A percentile compares a stretch with the other conserved stretches of the same genome.
Evolutionary conservation across 2,113 vertebrate species (phyloP).

Genomic region (Cyanoderma ruficeps): DNA sequence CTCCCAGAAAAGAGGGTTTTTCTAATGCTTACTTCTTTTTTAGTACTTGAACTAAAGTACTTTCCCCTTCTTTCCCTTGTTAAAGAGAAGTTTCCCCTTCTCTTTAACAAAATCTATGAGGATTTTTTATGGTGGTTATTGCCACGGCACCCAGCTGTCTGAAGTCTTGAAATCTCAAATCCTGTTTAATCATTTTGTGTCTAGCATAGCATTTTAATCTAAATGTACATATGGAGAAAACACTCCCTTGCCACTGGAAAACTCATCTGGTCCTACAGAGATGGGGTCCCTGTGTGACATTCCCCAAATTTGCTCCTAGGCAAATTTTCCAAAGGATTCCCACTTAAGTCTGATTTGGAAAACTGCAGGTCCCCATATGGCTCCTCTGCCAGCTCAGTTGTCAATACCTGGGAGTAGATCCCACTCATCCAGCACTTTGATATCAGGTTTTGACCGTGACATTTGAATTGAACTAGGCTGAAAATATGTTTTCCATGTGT

Average conservation of each 20-base stretch:
- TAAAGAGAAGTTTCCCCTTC: background rate
- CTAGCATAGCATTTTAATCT: background rate
- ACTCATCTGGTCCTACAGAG: background rate
- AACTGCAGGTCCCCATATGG: background rate
- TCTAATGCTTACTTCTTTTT: background rate
- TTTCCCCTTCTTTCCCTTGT: too few relatives aligned
- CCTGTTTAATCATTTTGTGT: rapidly evolving
- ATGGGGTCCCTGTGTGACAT: background rate
- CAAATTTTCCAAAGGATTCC: background rate
- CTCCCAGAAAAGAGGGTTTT: background rate
- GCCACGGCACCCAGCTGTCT: background rate
- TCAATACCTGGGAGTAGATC: background rate
- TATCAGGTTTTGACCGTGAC: background rate
- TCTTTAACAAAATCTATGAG: background rate
- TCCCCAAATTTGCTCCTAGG: background rate
- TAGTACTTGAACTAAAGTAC: background rate
- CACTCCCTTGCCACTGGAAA: background rate
- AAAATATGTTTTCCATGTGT: background rate
- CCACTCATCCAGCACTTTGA: background rate
- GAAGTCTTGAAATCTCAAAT: background rate
- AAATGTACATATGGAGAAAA: background rate
- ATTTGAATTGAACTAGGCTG: background rate
- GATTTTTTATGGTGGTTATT: background rate
- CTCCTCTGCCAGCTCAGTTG: background rate
- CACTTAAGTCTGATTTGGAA: background rate